Base-by-base conservation (phyloP, 2,888 invertebrate genomes). In the Protonemura montana region DNA sequence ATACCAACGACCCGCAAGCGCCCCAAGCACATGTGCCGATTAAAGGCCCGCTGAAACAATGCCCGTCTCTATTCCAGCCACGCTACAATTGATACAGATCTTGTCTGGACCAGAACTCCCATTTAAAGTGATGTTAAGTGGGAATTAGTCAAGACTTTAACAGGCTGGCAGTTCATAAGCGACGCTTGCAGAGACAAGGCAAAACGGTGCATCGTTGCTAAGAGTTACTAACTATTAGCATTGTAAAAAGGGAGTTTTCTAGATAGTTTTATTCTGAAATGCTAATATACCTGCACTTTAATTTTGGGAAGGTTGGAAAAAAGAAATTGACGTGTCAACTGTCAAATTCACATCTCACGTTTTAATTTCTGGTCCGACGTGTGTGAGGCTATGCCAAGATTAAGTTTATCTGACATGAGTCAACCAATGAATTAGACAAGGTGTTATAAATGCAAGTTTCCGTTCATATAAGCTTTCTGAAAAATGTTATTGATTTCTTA, bases 101-200 rank as follows among this genome's bases (percentile, higher is more conserved):
- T 81, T 30, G 30, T n/a, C 29, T 81, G 81, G 30, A 81, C 29
- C 81, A 81, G 81, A 59, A 21, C 59, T 28, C 84, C 35, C 26
- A 84, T 84, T 84, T 84, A 27, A 84, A 84, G 84, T 84, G 76
- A 84, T 76, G 84, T 84, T 84, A 84, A 84, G 84, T 84, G 84
- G 84, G 59, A 59, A 59, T 59, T 27, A 29, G 81, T 27, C 81
- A 81, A 81, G 81, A 29, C 81, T 59, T 10, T 16, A 10, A 59
- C 59, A 59, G 59, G 59, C 59, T 21, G 59, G 59, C 59, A 59
- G 59, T 59, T 59, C 59, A 59, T 10, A 13, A 59, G 59, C 59
- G 59, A 59, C 59, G 59, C 59, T 59, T 59, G 59, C 16, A 21
- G 59, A 59, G 59, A 21, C 7, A 59, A 59, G 59, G 21, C 59